Conservation (phyloP, 1,140 invertebrate genomes). For the Cheumatopsyche charites region DNA sequence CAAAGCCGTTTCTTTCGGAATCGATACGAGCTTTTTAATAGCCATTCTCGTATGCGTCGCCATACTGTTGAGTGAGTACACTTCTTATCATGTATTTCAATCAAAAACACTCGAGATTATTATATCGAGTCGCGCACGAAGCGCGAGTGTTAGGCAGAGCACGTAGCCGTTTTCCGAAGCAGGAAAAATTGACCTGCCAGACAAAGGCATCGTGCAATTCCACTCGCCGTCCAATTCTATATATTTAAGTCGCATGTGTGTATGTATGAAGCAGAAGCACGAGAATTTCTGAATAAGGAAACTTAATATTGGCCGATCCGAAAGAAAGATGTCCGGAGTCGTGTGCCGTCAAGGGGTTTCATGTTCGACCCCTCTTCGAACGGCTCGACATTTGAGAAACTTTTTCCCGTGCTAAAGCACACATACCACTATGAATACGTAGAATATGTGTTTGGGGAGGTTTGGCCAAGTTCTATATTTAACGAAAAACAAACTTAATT, state of each 20-base stretch:
- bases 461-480: no score
- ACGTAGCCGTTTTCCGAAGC: no score
- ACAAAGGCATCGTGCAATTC: no score
- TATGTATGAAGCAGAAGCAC: not conserved
- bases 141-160: no score
- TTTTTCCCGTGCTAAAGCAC: not conserved
- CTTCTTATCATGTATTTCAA: not conserved
- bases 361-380: not conserved
- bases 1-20: constrained; percentile 77
- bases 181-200: no score
- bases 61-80: constrained; percentile 72
- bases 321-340: constrained; percentile 23
- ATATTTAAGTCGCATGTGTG: no score
- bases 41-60: constrained; percentile 82
- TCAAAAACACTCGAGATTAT: no score
- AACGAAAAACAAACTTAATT: no score
- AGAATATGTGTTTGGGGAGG: no score
- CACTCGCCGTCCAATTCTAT: no score
- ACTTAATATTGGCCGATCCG: constrained; percentile 20
- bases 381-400: constrained; percentile 17
- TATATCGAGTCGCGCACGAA: no score
- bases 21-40: constrained; percentile 82
- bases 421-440: no score
- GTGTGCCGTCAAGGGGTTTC: constrained; percentile 26
- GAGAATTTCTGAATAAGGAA: constrained; percentile 16